Base-by-base conservation (phyloP, 2,797 vertebrate species). In the Hipposideros larvatus region DNA sequence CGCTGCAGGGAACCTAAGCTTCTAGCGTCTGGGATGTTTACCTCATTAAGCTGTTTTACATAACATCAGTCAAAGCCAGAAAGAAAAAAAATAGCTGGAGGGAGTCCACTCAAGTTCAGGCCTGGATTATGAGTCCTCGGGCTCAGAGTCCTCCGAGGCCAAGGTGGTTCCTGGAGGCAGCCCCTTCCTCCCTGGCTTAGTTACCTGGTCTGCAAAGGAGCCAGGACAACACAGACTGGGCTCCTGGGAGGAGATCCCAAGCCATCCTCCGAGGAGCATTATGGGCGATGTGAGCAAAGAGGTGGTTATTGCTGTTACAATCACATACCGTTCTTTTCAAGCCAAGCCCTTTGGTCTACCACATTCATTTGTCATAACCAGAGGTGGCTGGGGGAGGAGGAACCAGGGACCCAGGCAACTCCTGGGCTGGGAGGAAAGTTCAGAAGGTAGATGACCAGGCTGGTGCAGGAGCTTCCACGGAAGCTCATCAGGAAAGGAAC, bases 1-100 rank as follows among this genome's bases (percentile, higher is more conserved):
- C 51, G 0, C 96, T n/a, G 63, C 93, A 93, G 96, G 93, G 87
- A 57, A 34, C 31, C 31, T 5, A 41, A 55, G 71, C 74, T 41
- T 24, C 90, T 61, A 63, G 83, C 2, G 41, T 73, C 93, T 93
- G 59, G 34, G 68, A 90, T 94, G 94, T 95, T 97, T 88, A 97
- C 93, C 87, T 97, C 96, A 90, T 97, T 96, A 96, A 84, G 46
- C 82, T 53, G 34, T 59, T 97, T 96, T 95, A 88, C 80, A 83
- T 94, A 96, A 97, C 63, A 78, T 74, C 74, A 90, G 87, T 84
- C 96, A 93, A 96, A 96, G 90, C 41, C 61, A 86, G 16, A 74
- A 78, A 78, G 41, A n/a, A 10, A 57, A 82, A 31, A 93, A 82
- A 85, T 28, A 96, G 77, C 84, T 70, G 53, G 57, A 89, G 53